Base-by-base conservation (phyloP, 2,797 vertebrate genomes). In the Paramormyrops hopkinsi region DNA sequence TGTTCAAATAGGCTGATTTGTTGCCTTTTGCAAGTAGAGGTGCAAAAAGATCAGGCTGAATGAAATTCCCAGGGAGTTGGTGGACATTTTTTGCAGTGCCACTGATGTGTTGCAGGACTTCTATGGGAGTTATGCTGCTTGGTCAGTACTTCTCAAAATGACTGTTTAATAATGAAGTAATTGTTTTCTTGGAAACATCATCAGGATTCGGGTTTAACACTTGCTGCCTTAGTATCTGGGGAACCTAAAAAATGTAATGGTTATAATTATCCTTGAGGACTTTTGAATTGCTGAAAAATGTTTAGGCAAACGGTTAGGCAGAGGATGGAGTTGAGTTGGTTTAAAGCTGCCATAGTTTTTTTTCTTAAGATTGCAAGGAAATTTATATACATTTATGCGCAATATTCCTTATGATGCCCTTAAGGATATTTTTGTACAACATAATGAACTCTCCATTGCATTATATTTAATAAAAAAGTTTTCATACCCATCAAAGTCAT, bases 201-300 rank as follows among this genome's bases (percentile, higher is more conserved):
- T 48, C 65, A 73, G 65, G 65, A 83, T 89, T 89, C 86, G 46
- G 46, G 29, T 65, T 54, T 56, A 25, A 89, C 41, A 73, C 48
- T 41, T 29, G 50, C 65, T 89, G 85, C 85, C 89, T 87, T 86
- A 86, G 83, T 89, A 85, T 87, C n/a, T 87, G 50, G 50, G n/a
- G 9, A 87, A 76, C 41, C 8, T 22, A 46, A 46, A 69, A 25
- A n/a, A 19, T 14, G 4, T n/a, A 48, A 62, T 19, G 3, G 83
- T 69, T 89, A 25, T 37, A 73, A 69, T 62, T 62, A 87, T 86
- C 29, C 83, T 87, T 87, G 17, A 89, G 37, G 59, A 54, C 22
- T 9, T 9, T 85, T 11, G 53, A 89, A 86, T 33, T 76, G 84
- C 19, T 89, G 22, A 54, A 69, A 11, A 51, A 54, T 69, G 65